Evolutionary conservation across 2,797 vertebrate genomes (phyloP).

Genomic region (Pteronotus mesoamericanus): DNA sequence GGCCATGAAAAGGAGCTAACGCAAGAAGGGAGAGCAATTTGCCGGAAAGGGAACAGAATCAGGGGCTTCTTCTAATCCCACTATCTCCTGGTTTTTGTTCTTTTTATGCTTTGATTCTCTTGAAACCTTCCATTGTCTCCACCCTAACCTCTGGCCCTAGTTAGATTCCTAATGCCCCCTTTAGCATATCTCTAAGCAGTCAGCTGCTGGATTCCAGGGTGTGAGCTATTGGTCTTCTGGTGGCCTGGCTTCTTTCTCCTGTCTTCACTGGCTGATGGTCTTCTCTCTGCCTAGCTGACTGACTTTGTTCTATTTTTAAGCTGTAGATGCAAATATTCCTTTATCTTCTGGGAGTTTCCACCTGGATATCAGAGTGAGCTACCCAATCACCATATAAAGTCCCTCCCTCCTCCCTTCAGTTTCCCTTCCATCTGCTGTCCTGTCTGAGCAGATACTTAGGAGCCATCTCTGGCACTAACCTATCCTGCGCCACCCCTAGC

Average conservation of each 20-base stretch:
- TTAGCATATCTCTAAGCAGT: background rate
- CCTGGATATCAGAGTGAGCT: background rate
- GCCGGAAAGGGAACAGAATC: background rate
- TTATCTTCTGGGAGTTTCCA: background rate
- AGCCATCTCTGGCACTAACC: background rate
- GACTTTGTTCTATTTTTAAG: background rate
- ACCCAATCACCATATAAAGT: background rate
- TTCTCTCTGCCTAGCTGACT: background rate
- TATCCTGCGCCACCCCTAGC: rapidly evolving
- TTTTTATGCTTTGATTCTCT: background rate
- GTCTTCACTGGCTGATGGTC: background rate
- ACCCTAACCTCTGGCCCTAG: background rate
- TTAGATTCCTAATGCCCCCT: background rate
- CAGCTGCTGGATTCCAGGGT: background rate
- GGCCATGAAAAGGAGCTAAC: background rate
- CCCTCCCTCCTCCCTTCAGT: no score
- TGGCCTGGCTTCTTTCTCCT: background rate
- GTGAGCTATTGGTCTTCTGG: background rate
- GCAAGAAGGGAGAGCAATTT: background rate
- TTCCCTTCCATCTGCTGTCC: background rate
- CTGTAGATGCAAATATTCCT: background rate
- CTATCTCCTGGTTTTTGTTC: background rate
- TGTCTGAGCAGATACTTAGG: background rate
- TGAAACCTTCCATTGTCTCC: background rate
- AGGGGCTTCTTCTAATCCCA: background rate